phyloP scores from a whole-genome alignment of 2,888 invertebrate genomes.

The Apamea anceps region DNA sequence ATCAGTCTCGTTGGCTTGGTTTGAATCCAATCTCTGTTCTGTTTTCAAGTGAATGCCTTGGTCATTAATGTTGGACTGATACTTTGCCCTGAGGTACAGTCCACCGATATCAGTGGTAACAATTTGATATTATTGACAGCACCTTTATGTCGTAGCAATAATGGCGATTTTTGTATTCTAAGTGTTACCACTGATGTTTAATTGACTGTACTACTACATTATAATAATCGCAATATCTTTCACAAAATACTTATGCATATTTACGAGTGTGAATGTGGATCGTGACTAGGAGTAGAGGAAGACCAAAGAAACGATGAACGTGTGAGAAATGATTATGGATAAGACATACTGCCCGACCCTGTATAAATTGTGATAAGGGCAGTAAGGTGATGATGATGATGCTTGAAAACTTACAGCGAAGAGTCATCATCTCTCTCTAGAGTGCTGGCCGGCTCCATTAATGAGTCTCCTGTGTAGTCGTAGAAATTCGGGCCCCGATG shows the following conservation, averaged over 20 bases:
- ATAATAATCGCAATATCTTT: neutral
- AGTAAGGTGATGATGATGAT: neutral
- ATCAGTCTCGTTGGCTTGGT: neutral
- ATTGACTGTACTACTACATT: neutral
- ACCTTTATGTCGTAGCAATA: neutral
- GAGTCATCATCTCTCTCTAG: slow-evolving; percentile 49
- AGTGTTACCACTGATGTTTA: neutral
- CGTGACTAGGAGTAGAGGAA: neutral
- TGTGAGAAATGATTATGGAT: neutral
- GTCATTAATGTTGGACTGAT: neutral
- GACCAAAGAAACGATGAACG: neutral
- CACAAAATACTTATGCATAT: neutral
- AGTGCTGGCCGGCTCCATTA: slow-evolving; percentile 62
- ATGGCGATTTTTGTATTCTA: neutral
- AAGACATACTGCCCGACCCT: neutral
- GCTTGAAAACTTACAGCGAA: slow-evolving; percentile 32
- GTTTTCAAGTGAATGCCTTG: neutral
- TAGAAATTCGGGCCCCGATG: slow-evolving; percentile 80
- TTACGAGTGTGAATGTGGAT: neutral
- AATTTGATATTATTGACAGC: neutral
- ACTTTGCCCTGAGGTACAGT: neutral
- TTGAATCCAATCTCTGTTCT: neutral
- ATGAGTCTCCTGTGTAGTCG: slow-evolving; percentile 55
- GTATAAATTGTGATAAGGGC: too few species aligned
- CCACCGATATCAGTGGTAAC: neutral